These are phyloP conservation scores for Achlya flavicornis DNA, from an alignment of 2,888 invertebrate genomes.

Conservation along the genomic window DNA sequence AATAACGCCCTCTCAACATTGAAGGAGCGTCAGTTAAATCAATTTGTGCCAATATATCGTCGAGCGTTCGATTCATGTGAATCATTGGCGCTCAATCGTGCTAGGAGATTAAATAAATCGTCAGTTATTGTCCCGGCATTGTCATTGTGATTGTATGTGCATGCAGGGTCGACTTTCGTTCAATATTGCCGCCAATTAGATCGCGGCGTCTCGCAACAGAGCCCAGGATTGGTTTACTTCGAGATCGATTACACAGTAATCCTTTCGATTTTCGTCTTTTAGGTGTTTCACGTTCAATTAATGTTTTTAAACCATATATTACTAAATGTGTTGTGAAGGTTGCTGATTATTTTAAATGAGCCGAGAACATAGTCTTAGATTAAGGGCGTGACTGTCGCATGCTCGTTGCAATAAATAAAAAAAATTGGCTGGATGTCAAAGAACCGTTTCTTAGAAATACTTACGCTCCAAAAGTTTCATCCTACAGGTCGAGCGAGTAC, in stretches of 20 bases:
- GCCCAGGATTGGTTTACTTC: slow-evolving; percentile 14
- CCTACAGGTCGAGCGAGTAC: not conserved
- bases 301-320: not conserved
- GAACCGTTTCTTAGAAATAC: slow-evolving; percentile 37
- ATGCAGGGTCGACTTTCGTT: slow-evolving; percentile 47
- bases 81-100: slow-evolving; percentile 61
- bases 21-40: slow-evolving; percentile 56
- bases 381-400: slow-evolving; percentile 18
- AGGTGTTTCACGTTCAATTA: not conserved
- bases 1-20: slow-evolving; percentile 14
- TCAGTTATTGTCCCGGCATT: slow-evolving; percentile 50
- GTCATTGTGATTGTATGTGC: slow-evolving; percentile 38
- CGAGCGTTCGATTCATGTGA: slow-evolving; percentile 49
- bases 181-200: slow-evolving; percentile 52
- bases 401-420: slow-evolving; percentile 27
- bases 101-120: slow-evolving; percentile 65
- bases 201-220: slow-evolving; percentile 36
- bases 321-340: not conserved
- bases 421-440: slow-evolving; percentile 49
- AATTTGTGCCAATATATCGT: slow-evolving; percentile 61
- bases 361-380: not conserved
- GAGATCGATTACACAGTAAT: slow-evolving; percentile 7
- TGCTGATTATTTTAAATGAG: not conserved
- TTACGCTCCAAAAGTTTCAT: not conserved
- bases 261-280: not conserved